Conservation (phyloP, 2,888 invertebrate species). For the Cephus rjabovi region DNA sequence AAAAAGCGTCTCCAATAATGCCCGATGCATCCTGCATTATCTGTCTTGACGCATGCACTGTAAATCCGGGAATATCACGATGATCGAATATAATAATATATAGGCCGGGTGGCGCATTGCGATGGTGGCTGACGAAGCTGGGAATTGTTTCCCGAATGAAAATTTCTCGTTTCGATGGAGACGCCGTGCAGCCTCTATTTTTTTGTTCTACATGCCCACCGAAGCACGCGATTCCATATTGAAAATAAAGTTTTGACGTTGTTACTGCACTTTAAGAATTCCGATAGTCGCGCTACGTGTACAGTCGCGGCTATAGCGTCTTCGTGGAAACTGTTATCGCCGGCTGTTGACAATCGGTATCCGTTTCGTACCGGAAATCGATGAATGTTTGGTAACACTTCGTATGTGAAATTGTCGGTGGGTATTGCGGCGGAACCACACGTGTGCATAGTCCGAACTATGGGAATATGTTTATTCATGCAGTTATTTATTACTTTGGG, state of each 20-base stretch:
- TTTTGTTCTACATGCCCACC: too few relatives aligned
- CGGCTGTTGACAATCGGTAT: neutral
- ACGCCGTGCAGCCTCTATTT: neutral
- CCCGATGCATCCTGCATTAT: neutral
- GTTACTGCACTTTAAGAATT: neutral
- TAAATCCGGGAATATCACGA: neutral
- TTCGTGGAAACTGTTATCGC: neutral
- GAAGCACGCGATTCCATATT: too few relatives aligned
- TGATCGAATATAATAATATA: constrained; percentile 3
- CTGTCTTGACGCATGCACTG: neutral
- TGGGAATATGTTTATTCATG: constrained; percentile 55
- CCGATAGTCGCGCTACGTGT: neutral
- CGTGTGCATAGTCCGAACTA: neutral
- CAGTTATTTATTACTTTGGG: constrained; percentile 60
- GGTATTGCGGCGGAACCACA: neutral
- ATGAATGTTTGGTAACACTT: neutral
- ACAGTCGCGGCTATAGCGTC: neutral
- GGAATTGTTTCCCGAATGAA: constrained; percentile 29
- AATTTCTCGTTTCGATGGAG: constrained; percentile 24
- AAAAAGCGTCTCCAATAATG: neutral
- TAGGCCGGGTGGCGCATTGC: constrained; percentile 16
- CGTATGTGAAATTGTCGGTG: neutral
- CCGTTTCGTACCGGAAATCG: neutral
- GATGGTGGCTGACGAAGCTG: constrained; percentile 10
- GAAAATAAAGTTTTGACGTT: neutral